Evolutionary conservation across 2,113 vertebrate genomes (phyloP).

Genomic region (Alouatta palliata): DNA sequence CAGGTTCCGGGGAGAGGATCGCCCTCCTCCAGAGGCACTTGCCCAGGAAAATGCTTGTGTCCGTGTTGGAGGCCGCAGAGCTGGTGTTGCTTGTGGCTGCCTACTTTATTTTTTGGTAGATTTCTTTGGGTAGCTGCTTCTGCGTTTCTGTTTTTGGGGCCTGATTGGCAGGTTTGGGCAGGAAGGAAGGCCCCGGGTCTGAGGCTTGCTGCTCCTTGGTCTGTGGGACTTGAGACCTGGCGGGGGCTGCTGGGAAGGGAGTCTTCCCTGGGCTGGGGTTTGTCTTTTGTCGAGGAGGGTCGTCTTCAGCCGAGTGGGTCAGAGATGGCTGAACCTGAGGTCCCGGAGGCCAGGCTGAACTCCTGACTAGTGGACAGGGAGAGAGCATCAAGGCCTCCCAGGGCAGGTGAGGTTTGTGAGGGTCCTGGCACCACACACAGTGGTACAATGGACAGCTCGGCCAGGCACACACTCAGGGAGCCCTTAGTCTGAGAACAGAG

Average conservation of each 20-base stretch:
- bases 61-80: fast-evolving
- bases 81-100: fast-evolving
- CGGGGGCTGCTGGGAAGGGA: fast-evolving
- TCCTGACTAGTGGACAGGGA: background rate
- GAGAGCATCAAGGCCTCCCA: background rate
- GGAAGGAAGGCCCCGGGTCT: background rate
- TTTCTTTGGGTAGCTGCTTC: background rate
- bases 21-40: fast-evolving
- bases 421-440: background rate
- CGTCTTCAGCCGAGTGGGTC: background rate
- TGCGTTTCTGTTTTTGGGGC: background rate
- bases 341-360: background rate
- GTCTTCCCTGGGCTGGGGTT: background rate
- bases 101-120: background rate
- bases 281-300: background rate
- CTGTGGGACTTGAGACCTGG: background rate
- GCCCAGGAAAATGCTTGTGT: fast-evolving
- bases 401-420: background rate
- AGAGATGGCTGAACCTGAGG: background rate
- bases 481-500: background rate
- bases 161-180: background rate
- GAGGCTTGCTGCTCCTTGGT: fast-evolving
- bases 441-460: fast-evolving
- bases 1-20: fast-evolving
- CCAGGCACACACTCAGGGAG: too few relatives aligned